Conservation (phyloP, 2,797 vertebrate species). For the Orestias chungarensis region DNA sequence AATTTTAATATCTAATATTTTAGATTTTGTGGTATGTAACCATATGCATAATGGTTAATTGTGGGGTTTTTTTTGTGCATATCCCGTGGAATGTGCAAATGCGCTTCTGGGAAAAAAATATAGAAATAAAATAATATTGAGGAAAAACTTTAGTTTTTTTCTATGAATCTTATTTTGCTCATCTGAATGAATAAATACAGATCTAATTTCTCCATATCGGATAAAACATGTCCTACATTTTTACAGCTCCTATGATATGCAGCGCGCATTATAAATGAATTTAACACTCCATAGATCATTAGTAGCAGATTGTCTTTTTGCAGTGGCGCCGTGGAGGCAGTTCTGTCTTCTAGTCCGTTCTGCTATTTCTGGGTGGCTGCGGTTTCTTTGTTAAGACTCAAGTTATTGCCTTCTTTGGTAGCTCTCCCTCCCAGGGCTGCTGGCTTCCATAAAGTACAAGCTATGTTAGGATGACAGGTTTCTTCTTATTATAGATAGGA, state of each 20-base stretch:
- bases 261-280: constrained; percentile 2
- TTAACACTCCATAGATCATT: constrained; percentile 17
- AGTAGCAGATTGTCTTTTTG: constrained; percentile 29
- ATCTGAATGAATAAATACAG: not conserved
- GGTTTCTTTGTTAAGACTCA: constrained; percentile 52
- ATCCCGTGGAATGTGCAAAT: not conserved
- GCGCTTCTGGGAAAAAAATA: not conserved
- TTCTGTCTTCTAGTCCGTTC: constrained; percentile 30
- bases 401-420: constrained; percentile 70
- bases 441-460: constrained; percentile 56
- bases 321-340: constrained; percentile 21
- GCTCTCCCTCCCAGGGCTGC: constrained; percentile 50
- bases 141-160: not conserved
- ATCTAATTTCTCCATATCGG: not conserved
- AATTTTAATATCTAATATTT: not conserved
- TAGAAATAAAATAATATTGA: not conserved
- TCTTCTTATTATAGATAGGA: constrained; percentile 59
- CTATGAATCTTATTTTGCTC: not conserved
- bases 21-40: not conserved
- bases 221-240: not conserved
- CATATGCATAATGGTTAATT: not conserved
- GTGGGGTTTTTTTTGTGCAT: not conserved
- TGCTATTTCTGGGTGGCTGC: constrained; percentile 56
- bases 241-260: not conserved
- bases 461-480: constrained; percentile 59